Evolutionary conservation across 2,888 invertebrate species (phyloP), one percentile per base, ranked within the genome.

Genomic region (Acrocera orbiculus): DNA sequence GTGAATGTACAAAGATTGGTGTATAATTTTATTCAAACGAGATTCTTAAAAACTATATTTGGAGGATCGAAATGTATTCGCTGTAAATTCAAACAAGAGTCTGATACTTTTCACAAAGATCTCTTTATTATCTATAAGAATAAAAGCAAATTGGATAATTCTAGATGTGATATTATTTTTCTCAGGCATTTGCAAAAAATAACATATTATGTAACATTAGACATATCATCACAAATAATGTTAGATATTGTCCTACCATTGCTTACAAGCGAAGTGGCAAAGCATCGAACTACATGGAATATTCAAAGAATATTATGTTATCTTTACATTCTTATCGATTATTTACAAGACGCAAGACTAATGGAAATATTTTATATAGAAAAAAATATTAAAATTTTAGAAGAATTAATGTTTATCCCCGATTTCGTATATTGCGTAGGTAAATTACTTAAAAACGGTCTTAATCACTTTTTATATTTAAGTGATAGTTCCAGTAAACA

Each of bases 361-460:
- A 48, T 58, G 2, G 55, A 56, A 34, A 51, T 49, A 3, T 57
- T 58, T 38, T 61, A 54, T 38, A 55, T 51, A 26, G 51, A 52
- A 16, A 54, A 58, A 39, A 56, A 57, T 37, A 53, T 61, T 11
- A 43, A 48, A 9, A 49, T 58, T 37, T 45, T 61, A 41, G 51
- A 54, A 37, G 54, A 57, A 23, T 42, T 59, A 15, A 36, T 56
- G 22, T 40, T 42, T 31, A 47, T 53, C 27, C 54, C 58, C 4
- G 50, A 49, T 20, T 36, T 60, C 15, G 50, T 53, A 22, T 47
- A 52, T n/a, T 47, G 47, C 14, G 49, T 55, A 4, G 58, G 58
- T 39, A 53, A 55, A 47, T 47, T 61, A 19, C 52, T 60, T 25
- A 56, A 54, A 38, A 57, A 58, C 33, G 60, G 57, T 40, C 51